Evolutionary conservation across 2,113 vertebrate genomes (phyloP).

Genomic region (Seriola quinqueradiata): DNA sequence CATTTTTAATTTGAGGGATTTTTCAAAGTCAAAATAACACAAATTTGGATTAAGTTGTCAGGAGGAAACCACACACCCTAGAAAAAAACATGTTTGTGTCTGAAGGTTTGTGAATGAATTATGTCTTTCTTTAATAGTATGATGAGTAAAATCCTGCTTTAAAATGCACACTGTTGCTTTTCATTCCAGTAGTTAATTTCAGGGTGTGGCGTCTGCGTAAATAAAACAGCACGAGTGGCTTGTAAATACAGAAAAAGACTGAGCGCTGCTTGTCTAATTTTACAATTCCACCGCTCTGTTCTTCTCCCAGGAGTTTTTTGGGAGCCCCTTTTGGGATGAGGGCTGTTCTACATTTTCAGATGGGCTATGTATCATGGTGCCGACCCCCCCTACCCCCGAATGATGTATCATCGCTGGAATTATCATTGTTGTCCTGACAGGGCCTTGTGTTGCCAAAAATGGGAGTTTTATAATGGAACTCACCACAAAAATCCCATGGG

Average conservation of each 20-base stretch:
- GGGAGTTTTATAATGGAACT: slow-evolving; percentile 47
- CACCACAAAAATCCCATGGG: slow-evolving; percentile 3
- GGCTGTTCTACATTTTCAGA: slow-evolving; percentile 48
- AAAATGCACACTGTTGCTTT: slow-evolving; percentile 25
- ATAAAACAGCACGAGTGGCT: not conserved
- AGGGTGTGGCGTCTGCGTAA: not conserved
- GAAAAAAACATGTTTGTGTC: not conserved
- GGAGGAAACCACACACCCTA: slow-evolving; percentile 15
- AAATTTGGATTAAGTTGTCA: slow-evolving; percentile 38
- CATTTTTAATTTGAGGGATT: slow-evolving; percentile 32
- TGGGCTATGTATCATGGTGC: slow-evolving; percentile 26
- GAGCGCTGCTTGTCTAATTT: slow-evolving; percentile 22
- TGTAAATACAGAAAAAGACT: slow-evolving; percentile 10
- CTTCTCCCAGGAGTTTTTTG: slow-evolving; percentile 18
- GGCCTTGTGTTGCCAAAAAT: slow-evolving; percentile 32
- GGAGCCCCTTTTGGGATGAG: slow-evolving; percentile 27
- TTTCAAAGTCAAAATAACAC: slow-evolving; percentile 36
- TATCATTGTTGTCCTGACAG: slow-evolving; percentile 33
- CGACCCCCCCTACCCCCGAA: slow-evolving; percentile 41
- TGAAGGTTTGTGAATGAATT: slow-evolving; percentile 23
- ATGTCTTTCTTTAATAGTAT: slow-evolving; percentile 11
- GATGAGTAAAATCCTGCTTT: slow-evolving; percentile 8
- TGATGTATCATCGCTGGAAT: slow-evolving; percentile 41
- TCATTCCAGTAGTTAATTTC: slow-evolving; percentile 10
- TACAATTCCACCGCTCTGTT: slow-evolving; percentile 15